phyloP scores from a whole-genome alignment of 1,140 invertebrate genomes.

The Drosophila littoralis region DNA sequence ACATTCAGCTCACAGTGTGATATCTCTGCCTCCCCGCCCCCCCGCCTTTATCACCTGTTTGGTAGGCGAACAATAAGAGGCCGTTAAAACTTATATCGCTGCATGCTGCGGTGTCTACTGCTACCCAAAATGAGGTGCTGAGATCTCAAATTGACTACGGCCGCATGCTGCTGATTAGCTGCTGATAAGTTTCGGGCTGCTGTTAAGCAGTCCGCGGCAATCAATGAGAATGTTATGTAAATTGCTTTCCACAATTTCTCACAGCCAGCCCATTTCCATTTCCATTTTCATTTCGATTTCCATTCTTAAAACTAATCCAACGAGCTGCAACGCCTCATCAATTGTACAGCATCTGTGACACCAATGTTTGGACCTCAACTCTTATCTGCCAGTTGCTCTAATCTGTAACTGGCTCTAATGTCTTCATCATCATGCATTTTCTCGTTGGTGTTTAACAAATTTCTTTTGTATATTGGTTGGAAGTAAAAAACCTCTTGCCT shows the following conservation, averaged over 20 bases:
- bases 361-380: conserved; percentile 54
- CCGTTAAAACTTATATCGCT: conserved; percentile 62
- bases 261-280: neutral
- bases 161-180: conserved; percentile 75
- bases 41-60: conserved; percentile 27
- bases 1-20: conserved; percentile 57
- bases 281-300: neutral
- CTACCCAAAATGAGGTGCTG: conserved; percentile 75
- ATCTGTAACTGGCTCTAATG: conserved; percentile 51
- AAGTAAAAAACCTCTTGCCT: neutral
- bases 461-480: conserved; percentile 15
- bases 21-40: conserved; percentile 26
- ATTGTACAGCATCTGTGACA: conserved; percentile 61
- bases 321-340: conserved; percentile 7
- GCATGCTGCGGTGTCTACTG: conserved; percentile 31
- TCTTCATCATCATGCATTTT: conserved; percentile 60
- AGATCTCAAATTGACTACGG: conserved; percentile 69
- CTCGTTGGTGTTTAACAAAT: conserved; percentile 36
- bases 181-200: conserved; percentile 70
- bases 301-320: conserved; percentile 37
- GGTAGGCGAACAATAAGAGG: conserved; percentile 54
- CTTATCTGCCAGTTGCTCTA: conserved; percentile 41
- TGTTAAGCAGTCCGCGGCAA: conserved; percentile 39
- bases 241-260: conserved; percentile 37
- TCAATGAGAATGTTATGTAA: conserved; percentile 76